Evolutionary conservation across 2,797 vertebrate genomes (phyloP).

Genomic region (Cichlasoma orientale): DNA sequence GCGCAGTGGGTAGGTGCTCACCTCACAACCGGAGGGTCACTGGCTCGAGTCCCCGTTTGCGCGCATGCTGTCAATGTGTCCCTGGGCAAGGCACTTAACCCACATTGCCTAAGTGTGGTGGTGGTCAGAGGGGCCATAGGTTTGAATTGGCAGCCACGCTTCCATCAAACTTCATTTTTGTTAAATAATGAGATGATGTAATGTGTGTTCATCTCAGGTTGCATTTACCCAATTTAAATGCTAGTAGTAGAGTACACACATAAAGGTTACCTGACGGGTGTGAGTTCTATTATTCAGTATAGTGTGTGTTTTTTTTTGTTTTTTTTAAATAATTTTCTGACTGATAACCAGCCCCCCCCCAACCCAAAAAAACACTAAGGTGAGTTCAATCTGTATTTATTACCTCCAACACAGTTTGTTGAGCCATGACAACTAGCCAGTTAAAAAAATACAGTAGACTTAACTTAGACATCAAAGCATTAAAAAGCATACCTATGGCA

Average conservation of each 20-base stretch:
- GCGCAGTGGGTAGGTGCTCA: too few relatives aligned
- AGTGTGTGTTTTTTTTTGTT: not conserved
- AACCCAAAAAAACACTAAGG: not conserved
- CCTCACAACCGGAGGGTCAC: too few relatives aligned
- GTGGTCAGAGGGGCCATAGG: too few relatives aligned
- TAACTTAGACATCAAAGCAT: constrained; percentile 82
- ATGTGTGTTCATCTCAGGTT: too few relatives aligned
- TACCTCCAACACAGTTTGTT: constrained; percentile 78
- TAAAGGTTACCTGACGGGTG: not conserved
- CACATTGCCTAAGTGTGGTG: too few relatives aligned
- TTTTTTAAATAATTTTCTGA: not conserved
- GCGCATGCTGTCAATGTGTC: too few relatives aligned
- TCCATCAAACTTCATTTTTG: too few relatives aligned
- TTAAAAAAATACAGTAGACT: constrained; percentile 83
- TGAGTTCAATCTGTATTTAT: constrained; percentile 79
- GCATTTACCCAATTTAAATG: not conserved
- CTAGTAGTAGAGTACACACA: not conserved
- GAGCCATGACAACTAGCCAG: constrained; percentile 80
- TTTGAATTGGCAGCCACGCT: too few relatives aligned
- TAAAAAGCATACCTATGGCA: constrained; percentile 79
- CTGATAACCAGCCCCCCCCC: not conserved
- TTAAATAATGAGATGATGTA: too few relatives aligned
- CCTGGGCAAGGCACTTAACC: too few relatives aligned
- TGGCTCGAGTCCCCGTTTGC: too few relatives aligned
- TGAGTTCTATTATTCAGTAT: not conserved